Evolutionary conservation across 2,888 invertebrate species (phyloP), one percentile per base, ranked within the genome.

Genomic region (Apodemia duryi): DNA sequence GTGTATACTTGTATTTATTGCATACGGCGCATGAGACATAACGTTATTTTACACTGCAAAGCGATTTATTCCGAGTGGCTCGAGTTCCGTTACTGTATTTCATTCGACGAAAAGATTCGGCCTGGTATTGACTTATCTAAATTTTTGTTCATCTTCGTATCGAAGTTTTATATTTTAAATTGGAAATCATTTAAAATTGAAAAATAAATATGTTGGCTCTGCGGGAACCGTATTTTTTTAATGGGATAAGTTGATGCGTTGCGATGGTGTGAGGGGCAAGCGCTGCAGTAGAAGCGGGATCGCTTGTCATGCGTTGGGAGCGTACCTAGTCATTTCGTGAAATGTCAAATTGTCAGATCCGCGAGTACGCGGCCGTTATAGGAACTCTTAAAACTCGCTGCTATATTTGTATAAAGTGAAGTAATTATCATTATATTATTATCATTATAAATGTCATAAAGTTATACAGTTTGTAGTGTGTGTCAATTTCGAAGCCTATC

Each of bases 311-410:
- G 75, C 72, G 81, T 80, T 78, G 80, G 78, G 61, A 83, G 82
- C 85, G 86, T 85, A 88, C 87, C 92, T 92, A 92, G 92, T 92
- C 92, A 92, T 92, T 91, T 91, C 86, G 84, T 89, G 87, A 90
- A 91, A 86, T 90, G 88, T 91, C 88, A 88, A 90, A 89, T 88
- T 85, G 86, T 86, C 89, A 85, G 85, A 84, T 82, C 91, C 89
- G 91, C 88, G 82, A 78, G 75, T 76, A 81, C 81, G 89, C 91
- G 91, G 88, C 91, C 93, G 90, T 91, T 92, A 94, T 94, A 94
- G 94, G 94, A 94, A 94, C 94, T 94, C 94, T 94, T 91, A 94
- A 94, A 94, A 94, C 94, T 94, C 94, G 94, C 94, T 94, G 94
- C 94, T 94, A 93, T 94, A 93, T 93, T 93, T 93, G 93, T 94